Base-by-base conservation (phyloP, 2,888 invertebrate genomes). In the Pseudeuparius sepicola region DNA sequence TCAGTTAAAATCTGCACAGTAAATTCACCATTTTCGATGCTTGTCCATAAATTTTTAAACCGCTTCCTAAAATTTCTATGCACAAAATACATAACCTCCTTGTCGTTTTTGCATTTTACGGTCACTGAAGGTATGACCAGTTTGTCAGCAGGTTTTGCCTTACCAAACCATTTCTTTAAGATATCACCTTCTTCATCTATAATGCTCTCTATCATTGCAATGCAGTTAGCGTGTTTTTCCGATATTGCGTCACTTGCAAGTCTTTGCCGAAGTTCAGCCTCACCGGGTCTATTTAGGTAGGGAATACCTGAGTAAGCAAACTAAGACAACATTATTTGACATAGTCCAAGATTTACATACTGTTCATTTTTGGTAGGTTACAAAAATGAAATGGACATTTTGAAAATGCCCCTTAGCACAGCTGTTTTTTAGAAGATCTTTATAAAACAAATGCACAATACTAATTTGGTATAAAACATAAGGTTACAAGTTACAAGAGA, bases 251-350 rank as follows among this genome's bases (percentile, higher is more conserved):
- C 45, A 26, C 47, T 43, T 17, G 41, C 37, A 15, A 55, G 40
- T 30, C 38, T 47, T 6, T 33, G 15, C 24, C 43, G 34, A 31
- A 61, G 48, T 29, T 54, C 50, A 1, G 38, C 42, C 51, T 72
- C 71, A 47, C 77, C 72, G 3, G 47, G 50, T 48, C 66, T 67
- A 52, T 75, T 77, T 13, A 84, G 53, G 50, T 70, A 84, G 2
- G 79, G 71, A 30, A 84, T 64, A 4, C 83, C 83, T 45, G 73
- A 64, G 54, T 76, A 74, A 11, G 68, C 66, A 47, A 76, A 73
- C 84, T 84, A 64, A 63, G 50, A 52, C 40, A 10, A 10, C n/a
- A n/a, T n/a, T n/a, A n/a, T n/a, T n/a, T n/a, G n/a, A n/a, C n/a
- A n/a, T n/a, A n/a, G n/a, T n/a, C n/a, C n/a, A n/a, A n/a, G n/a